phyloP scores from a whole-genome alignment of 2,113 vertebrate species.

The Heteronetta atricapilla region DNA sequence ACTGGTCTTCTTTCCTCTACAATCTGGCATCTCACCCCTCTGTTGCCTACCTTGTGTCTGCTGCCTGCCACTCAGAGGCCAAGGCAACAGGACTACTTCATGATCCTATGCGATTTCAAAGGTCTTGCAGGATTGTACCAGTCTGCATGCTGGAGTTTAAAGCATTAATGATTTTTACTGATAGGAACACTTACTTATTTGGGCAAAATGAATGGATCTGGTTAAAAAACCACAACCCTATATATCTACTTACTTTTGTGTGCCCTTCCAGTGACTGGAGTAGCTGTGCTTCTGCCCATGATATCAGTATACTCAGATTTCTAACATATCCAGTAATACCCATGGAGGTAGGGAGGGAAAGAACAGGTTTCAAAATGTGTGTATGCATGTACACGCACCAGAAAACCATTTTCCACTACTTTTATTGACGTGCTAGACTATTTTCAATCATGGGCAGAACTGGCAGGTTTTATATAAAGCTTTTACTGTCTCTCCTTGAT shows the following conservation, averaged over 20 bases:
- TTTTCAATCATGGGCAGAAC: background rate
- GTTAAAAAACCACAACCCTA: background rate
- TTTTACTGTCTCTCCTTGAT: constrained; percentile 8
- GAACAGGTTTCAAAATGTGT: background rate
- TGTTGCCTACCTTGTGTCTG: background rate
- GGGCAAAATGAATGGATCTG: background rate
- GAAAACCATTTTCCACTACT: background rate
- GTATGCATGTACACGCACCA: background rate
- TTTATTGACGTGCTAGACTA: background rate
- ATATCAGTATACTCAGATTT: background rate
- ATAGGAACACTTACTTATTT: background rate
- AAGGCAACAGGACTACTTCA: background rate
- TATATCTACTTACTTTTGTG: background rate
- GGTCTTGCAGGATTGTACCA: background rate
- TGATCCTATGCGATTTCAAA: background rate
- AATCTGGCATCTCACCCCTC: background rate
- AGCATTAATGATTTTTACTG: background rate
- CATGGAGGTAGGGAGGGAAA: rapidly evolving
- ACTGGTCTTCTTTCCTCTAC: background rate
- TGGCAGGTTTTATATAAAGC: background rate
- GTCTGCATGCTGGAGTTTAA: background rate
- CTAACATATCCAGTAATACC: background rate
- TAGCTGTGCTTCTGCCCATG: background rate
- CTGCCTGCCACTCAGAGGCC: background rate
- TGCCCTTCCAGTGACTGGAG: background rate